Evolutionary conservation across 53 echinoderm and acorn worm species (phyloP).

Genomic region (Henricia sp.): DNA sequence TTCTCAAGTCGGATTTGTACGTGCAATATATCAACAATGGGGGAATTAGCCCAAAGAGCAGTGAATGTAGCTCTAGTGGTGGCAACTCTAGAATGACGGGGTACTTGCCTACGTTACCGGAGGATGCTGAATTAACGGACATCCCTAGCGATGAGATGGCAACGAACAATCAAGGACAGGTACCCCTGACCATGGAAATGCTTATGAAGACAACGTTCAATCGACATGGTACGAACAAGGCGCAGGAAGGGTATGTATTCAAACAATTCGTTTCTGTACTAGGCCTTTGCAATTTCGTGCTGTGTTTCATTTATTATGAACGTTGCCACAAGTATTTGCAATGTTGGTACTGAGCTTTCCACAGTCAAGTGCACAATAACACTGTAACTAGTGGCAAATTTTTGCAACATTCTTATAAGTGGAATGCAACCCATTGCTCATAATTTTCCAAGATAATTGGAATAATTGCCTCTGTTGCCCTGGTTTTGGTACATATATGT

Average conservation of each 20-base stretch:
- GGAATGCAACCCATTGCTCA: not conserved
- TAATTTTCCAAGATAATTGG: not conserved
- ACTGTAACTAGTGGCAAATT: too few species aligned
- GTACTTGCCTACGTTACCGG: conserved; percentile 88
- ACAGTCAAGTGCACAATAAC: too few species aligned
- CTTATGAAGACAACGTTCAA: conserved; percentile 74
- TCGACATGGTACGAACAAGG: conserved; percentile 65
- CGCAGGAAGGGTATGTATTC: conserved; percentile 87
- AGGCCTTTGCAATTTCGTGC: too few species aligned
- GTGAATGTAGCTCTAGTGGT: conserved; percentile 86
- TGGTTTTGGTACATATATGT: too few species aligned
- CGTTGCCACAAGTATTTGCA: too few species aligned
- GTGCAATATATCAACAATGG: conserved; percentile 99
- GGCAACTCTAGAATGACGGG: conserved; percentile 69
- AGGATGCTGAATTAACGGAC: conserved; percentile 89
- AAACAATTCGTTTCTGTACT: too few species aligned
- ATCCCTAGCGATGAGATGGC: conserved; percentile 53
- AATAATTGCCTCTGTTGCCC: too few species aligned
- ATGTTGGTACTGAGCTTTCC: too few species aligned
- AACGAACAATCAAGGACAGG: conserved; percentile 43
- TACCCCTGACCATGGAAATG: conserved; percentile 84
- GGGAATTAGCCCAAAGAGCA: conserved; percentile 86
- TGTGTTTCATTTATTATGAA: too few species aligned
- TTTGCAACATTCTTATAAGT: too few species aligned
- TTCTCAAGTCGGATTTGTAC: conserved; percentile 94